Conservation (phyloP, 2,888 invertebrate genomes). For the Malthinus flaveolus region DNA sequence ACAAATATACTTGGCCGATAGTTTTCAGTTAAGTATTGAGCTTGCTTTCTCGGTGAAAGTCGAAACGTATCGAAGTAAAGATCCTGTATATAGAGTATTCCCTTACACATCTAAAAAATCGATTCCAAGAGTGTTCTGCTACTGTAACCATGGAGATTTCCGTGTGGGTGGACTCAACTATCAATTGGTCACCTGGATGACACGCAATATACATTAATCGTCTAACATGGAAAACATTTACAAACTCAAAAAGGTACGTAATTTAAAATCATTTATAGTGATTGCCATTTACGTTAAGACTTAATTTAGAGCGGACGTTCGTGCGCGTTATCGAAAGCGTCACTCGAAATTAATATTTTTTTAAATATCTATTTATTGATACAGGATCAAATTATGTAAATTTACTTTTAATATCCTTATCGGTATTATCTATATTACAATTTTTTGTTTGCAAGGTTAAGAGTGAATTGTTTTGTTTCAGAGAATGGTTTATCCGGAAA, state of each 20-base stretch:
- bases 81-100: not conserved
- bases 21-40: too few relatives aligned
- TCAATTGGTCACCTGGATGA: slow-evolving; percentile 38
- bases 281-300: slow-evolving; percentile 8
- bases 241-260: slow-evolving; percentile 53
- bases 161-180: slow-evolving; percentile 24
- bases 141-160: slow-evolving; percentile 28
- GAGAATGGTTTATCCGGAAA: slow-evolving; percentile 55
- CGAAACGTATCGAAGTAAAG: too few relatives aligned
- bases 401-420: not conserved
- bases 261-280: slow-evolving; percentile 19
- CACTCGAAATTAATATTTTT: too few relatives aligned
- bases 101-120: slow-evolving; percentile 8
- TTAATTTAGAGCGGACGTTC: not conserved
- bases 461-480: slow-evolving; percentile 33
- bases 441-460: not conserved
- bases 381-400: not conserved
- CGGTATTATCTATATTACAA: not conserved
- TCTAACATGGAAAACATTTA: slow-evolving; percentile 54
- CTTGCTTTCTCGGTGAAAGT: too few relatives aligned
- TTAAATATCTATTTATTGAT: too few relatives aligned
- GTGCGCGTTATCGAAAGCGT: not conserved
- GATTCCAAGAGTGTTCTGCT: slow-evolving; percentile 11
- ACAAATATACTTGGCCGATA: too few relatives aligned
- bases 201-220: slow-evolving; percentile 50